A percentile compares a stretch with the other conserved stretches of the same genome.
phyloP scores from a whole-genome alignment of 2,797 vertebrate genomes.

The Peromyscus attwateri region DNA sequence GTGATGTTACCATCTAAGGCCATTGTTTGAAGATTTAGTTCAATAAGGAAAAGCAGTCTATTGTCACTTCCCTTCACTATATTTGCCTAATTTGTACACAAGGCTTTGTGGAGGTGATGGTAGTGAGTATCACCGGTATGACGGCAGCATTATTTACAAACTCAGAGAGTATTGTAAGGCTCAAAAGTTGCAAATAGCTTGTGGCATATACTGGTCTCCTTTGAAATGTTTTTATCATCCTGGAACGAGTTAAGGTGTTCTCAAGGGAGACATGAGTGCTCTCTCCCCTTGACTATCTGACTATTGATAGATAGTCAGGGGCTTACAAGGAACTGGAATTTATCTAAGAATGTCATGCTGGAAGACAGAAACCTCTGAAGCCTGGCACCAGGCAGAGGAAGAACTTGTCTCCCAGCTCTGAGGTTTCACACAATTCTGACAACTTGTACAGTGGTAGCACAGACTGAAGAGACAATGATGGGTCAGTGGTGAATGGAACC shows the following conservation, averaged over 20 bases:
- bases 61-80: neutral
- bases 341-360: neutral
- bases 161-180: neutral
- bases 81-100: neutral
- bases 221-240: neutral
- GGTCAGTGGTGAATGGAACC: neutral
- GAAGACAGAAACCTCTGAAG: neutral
- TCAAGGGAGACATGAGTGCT: neutral
- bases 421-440: neutral
- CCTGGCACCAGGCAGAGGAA: neutral
- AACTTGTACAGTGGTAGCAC: neutral
- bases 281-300: neutral
- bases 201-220: neutral
- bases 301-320: neutral
- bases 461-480: neutral
- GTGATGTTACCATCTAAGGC: neutral
- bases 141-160: neutral
- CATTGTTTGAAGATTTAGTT: neutral
- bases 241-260: neutral
- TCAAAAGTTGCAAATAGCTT: neutral
- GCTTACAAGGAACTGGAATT: neutral
- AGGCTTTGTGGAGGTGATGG: neutral
- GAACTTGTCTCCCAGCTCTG: neutral
- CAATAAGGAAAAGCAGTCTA: neutral
- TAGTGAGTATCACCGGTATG: accelerated